Conservation (phyloP, 2,113 vertebrate genomes). For the Corythornis cristatus region DNA sequence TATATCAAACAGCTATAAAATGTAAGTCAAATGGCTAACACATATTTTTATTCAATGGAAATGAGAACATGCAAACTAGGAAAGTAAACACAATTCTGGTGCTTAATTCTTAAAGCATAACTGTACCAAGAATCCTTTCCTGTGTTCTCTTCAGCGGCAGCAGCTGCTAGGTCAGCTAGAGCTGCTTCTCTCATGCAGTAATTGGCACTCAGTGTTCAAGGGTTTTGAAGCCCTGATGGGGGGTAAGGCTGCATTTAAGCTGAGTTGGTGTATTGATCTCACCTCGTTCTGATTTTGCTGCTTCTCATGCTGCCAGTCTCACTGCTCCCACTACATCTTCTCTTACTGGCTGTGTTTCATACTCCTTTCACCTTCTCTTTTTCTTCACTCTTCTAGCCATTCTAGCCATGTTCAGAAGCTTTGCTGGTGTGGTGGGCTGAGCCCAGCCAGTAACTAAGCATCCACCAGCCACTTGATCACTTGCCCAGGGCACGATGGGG, state of each 20-base stretch:
- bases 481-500: accelerated
- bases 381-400: not conserved
- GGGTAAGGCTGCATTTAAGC: not conserved
- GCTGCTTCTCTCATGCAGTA: not conserved
- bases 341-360: not conserved
- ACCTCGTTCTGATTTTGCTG: not conserved
- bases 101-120: not conserved
- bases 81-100: not conserved
- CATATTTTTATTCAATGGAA: not conserved
- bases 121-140: not conserved
- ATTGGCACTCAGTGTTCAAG: not conserved
- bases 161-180: not conserved
- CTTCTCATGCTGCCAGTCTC: not conserved
- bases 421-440: not conserved
- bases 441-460: not conserved
- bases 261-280: not conserved
- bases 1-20: not conserved
- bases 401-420: not conserved
- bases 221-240: not conserved
- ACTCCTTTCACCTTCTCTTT: not conserved
- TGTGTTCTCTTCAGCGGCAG: not conserved
- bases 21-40: not conserved
- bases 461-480: not conserved
- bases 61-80: not conserved
- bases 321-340: not conserved